Base-by-base conservation (phyloP, 1,140 invertebrate genomes). In the Sycophaga agraensis region DNA sequence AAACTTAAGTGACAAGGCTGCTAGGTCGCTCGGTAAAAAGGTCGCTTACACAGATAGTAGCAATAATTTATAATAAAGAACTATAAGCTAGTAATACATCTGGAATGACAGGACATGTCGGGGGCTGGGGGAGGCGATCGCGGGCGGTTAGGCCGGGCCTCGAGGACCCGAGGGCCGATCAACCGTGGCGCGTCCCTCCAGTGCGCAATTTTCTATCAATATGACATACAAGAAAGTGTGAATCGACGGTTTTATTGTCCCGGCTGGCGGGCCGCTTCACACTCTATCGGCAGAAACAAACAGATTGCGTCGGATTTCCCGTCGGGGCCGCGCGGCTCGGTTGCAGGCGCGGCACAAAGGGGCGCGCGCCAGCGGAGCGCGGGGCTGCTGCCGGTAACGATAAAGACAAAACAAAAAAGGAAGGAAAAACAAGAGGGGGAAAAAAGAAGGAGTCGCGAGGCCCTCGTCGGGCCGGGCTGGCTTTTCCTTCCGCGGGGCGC, bases 51-150 rank as follows among this genome's bases (percentile, higher is more conserved):
- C 9, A 40, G 22, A 28, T 55, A 54, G 22, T 55, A 31, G 50
- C 43, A 62, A 62, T 56, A 62, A 62, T 55, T 62, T 56, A 62
- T 28, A 26, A 48, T 31, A 16, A 26, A 37, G 22, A 7, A 34
- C 59, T 62, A 56, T n/a, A 56, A 50, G 26, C 59, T 62, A 62
- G 56, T 62, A 62, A 62, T 62, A 62, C 59, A 56, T 49, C 53
- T 56, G 39, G 45, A 24, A 42, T 42, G 16, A 40, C 51, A 43
- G 54, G 43, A 40, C 59, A 37, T 59, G 16, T 16, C 9, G 45
- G n/a, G 35, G 43, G 49, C 26, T 28, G 40, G 26, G 40, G 46
- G n/a, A 17, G 6, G 3, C 19, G 28, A 56, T 34, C 17, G 28
- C 34, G 31, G 46, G 24, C 37, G 2, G 21, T 49, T n/a, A 53